Evolutionary conservation across 1,140 invertebrate species (phyloP), one percentile per base, ranked within the genome.

Genomic region (Drosophila repletoides): DNA sequence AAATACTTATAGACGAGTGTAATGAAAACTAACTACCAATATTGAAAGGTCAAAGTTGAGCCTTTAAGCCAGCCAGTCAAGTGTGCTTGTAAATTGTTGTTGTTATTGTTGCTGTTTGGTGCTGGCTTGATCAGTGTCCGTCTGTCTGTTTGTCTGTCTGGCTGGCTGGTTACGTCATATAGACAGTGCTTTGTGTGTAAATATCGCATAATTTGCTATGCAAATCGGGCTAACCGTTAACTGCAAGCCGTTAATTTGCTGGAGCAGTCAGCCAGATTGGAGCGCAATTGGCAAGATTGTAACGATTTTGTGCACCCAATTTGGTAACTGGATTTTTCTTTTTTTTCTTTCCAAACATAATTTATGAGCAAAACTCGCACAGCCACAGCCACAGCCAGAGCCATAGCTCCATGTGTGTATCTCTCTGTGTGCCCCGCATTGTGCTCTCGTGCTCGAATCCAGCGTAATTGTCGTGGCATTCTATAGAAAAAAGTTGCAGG

Each of bases 151-250:
- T 29, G 14, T 9, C 26, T 46, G 15, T 10, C 34, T 53, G 24
- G 40, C 34, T 52, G 53, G 15, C 33, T 45, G 14, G 53, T 79
- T 86, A 46, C 72, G 67, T 84, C 75, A 83, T 43, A 48, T 49
- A 58, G 71, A 69, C 15, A 71, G 61, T 53, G 21, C 43, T 19
- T 33, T 58, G 41, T 84, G 70, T 79, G 66, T 53, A 86, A 80
- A 86, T 86, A 87, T 86, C 80, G 81, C 80, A 86, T 86, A 87
- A 86, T 86, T 86, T 86, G 72, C 81, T 86, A 86, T 86, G 80
- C 80, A 86, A 86, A 86, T 86, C 53, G 60, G 87, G 81, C 68
- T 36, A 64, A 69, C 80, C 68, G 63, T n/a, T n/a, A n/a, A n/a
- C n/a, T n/a, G 81, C 68, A 38, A 64, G 66, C 80, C 68, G 63